Conservation (phyloP, 2,113 vertebrate species). For the Podocnemis expansa region DNA sequence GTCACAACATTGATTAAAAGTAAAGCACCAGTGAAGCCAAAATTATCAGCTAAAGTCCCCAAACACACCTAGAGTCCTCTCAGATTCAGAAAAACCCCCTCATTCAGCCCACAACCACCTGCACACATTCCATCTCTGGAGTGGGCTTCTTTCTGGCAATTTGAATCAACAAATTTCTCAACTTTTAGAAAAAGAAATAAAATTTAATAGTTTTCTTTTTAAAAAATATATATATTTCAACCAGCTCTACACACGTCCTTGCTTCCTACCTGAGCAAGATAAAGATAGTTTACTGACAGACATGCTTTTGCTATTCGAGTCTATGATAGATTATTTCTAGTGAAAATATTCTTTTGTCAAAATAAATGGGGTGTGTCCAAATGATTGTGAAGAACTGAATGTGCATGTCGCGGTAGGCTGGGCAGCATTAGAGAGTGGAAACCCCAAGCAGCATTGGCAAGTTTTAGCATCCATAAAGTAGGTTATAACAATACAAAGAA, state of each 20-base stretch:
- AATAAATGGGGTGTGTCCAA: neutral
- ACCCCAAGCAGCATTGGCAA: constrained; percentile 15
- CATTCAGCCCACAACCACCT: neutral
- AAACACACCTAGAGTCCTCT: neutral
- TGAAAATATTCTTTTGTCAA: neutral
- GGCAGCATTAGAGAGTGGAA: constrained; percentile 13
- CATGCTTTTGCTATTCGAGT: neutral
- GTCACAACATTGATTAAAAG: neutral
- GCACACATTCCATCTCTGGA: neutral
- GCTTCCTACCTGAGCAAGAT: neutral
- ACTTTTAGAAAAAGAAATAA: neutral
- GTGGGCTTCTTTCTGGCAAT: neutral
- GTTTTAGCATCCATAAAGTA: neutral
- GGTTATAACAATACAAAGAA: neutral
- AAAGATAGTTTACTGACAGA: neutral
- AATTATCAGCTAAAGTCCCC: neutral
- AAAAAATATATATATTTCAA: neutral
- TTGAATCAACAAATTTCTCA: neutral
- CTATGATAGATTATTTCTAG: neutral
- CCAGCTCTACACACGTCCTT: constrained; percentile 5
- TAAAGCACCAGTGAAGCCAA: neutral
- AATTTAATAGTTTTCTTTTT: neutral
- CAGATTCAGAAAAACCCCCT: neutral
- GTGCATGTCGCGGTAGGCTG: neutral
- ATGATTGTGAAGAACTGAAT: neutral